Conservation (phyloP, 2,888 invertebrate genomes). For the Deilephila elpenor region DNA sequence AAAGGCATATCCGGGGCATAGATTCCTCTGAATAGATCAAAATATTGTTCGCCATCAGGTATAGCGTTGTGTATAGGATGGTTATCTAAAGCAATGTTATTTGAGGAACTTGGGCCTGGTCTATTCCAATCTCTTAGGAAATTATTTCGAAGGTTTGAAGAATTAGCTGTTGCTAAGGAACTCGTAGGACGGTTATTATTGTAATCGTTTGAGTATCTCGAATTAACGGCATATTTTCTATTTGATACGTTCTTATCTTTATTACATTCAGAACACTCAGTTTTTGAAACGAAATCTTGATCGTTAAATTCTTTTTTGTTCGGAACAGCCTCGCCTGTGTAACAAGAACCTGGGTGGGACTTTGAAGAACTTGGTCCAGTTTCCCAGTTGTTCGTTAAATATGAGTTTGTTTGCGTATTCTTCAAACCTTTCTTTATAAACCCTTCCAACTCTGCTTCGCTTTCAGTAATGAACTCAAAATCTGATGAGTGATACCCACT, state of each 20-base stretch:
- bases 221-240: no score
- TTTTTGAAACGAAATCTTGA: no score
- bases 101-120: neutral
- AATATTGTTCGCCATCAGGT: slow-evolving; percentile 56
- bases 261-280: no score
- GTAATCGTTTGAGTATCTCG: no score
- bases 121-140: neutral
- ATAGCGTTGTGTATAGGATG: slow-evolving; percentile 35
- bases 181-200: no score
- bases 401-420: neutral
- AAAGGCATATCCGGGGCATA: slow-evolving; percentile 37
- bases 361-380: neutral
- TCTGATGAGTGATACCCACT: slow-evolving; percentile 68
- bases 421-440: slow-evolving; percentile 43
- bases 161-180: neutral
- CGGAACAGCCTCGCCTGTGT: neutral
- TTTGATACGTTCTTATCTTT: no score
- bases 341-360: neutral
- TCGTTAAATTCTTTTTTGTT: no score
- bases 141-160: neutral
- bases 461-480: slow-evolving; percentile 73
- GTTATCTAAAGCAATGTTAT: neutral
- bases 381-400: neutral
- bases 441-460: slow-evolving; percentile 56
- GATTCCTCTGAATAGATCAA: slow-evolving; percentile 56